A percentile compares a stretch with the other conserved stretches of the same genome.
Conservation (phyloP, 2,888 invertebrate species). For the Cryptophagus acutangulus region DNA sequence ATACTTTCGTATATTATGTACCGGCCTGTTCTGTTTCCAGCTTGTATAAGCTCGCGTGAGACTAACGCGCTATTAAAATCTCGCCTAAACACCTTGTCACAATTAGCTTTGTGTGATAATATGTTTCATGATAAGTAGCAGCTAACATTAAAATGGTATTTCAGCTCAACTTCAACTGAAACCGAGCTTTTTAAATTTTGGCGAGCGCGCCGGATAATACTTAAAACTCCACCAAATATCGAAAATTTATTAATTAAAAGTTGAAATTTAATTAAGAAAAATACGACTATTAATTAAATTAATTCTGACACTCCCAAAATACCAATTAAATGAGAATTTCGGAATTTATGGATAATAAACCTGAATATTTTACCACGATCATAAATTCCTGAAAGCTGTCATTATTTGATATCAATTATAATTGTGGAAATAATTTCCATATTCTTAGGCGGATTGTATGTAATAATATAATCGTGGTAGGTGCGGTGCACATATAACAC, state of each 20-base stretch:
- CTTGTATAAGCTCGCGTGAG: slow-evolving; percentile 33
- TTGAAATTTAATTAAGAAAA: too few species aligned
- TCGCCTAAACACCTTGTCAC: slow-evolving; percentile 42
- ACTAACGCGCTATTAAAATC: slow-evolving; percentile 39
- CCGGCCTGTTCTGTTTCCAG: neutral
- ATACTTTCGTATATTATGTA: neutral
- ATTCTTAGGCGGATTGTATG: slow-evolving; percentile 24
- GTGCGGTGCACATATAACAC: slow-evolving; percentile 1
- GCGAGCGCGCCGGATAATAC: too few species aligned
- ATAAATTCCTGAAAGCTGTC: slow-evolving; percentile 30
- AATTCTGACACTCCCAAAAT: too few species aligned
- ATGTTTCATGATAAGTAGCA: slow-evolving; percentile 27
- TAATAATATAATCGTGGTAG: neutral
- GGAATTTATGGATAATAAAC: slow-evolving; percentile 23
- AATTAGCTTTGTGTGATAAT: slow-evolving; percentile 39
- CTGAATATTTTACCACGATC: slow-evolving; percentile 30
- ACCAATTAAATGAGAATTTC: too few species aligned
- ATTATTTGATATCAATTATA: slow-evolving; percentile 32
- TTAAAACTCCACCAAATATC: too few species aligned
- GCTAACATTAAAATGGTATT: too few species aligned
- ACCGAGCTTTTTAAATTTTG: too few species aligned
- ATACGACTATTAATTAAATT: too few species aligned
- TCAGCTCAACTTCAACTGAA: too few species aligned
- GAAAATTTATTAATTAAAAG: too few species aligned
- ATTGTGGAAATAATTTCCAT: too few species aligned